Evolutionary conservation across 1,140 invertebrate species (phyloP), one percentile per base, ranked within the genome.

Genomic region (Steinernema feltiae): DNA sequence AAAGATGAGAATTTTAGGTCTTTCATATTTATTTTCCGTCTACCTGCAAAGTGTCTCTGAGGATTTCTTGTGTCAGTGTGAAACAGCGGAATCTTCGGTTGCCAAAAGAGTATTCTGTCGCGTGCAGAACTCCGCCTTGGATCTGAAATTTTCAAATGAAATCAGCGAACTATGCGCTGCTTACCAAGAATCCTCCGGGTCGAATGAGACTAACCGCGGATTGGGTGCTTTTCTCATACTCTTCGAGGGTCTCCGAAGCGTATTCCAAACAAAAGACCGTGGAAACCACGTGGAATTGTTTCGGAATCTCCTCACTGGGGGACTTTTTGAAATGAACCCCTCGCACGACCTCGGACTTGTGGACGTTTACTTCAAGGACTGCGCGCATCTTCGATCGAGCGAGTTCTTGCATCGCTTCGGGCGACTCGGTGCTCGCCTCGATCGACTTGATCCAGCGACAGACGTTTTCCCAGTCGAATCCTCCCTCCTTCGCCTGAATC

Each of bases 201-300:
- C 82, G 76, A 41, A 85, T 80, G 18, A 84, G 69, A 29, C 46
- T 78, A 17, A 48, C 76, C 2, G 84, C 84, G 46, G 74, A 79
- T 71, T 75, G 41, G 7, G 83, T 81, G 7, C 82, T 85, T 32
- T 74, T 72, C 48, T 76, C 48, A 46, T 84, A 85, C 1, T 80
- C 82, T 48, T 86, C 81, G 17, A 82, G 69, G 2, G 83, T 84
- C 73, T 85, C 84, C 30, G 76, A 75, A 1, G 84, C 83, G 69
- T 85, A 85, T 76, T 85, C 84, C 48, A 85, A 63, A 75, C 84
- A 85, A 71, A 85, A 85, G 0, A 85, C 76, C 15, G 85, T 84
- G 15, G 81, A 73, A 0, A 85, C 82, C 15, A 85, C 76, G 53
- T 85, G 82, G 70, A 84, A 85, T 74, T 84, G 77, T 31, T 75